Conservation (phyloP, 2,888 invertebrate genomes). For the Athetis lepigone region DNA sequence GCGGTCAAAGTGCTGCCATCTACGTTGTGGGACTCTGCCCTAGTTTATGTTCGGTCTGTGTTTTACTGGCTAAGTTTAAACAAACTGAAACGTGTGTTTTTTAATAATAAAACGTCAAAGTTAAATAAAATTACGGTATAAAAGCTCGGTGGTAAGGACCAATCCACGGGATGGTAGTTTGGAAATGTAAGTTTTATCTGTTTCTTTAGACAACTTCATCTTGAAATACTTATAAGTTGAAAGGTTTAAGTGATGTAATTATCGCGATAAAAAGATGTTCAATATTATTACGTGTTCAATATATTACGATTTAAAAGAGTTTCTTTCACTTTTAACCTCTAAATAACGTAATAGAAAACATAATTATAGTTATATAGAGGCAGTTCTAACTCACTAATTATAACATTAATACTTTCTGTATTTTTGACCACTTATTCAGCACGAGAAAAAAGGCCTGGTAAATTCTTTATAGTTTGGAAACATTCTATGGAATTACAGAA, state of each 20-base stretch:
- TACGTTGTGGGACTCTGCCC: conserved; percentile 12
- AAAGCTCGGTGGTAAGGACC: background rate
- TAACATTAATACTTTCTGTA: no score
- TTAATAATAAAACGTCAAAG: background rate
- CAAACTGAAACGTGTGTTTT: conserved; percentile 8
- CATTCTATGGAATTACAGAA: no score
- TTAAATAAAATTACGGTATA: background rate
- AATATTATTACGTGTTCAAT: no score
- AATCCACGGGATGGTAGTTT: background rate
- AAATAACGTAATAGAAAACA: no score
- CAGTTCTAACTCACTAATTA: no score
- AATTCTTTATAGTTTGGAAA: no score
- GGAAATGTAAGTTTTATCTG: conserved; percentile 1
- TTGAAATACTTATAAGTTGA: background rate
- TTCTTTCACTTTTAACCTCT: no score
- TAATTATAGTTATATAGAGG: no score
- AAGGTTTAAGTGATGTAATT: background rate
- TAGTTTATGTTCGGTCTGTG: conserved; percentile 33
- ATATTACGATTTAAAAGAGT: no score
- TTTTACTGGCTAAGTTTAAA: conserved; percentile 16
- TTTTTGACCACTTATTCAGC: no score
- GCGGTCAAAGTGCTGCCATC: conserved; percentile 44
- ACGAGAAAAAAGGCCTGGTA: no score
- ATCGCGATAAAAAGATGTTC: background rate
- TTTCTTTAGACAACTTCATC: background rate